These are phyloP conservation scores for Siderastrea radians DNA, from an alignment of 92 coral and sea anemone genomes.

Conservation along the genomic window DNA sequence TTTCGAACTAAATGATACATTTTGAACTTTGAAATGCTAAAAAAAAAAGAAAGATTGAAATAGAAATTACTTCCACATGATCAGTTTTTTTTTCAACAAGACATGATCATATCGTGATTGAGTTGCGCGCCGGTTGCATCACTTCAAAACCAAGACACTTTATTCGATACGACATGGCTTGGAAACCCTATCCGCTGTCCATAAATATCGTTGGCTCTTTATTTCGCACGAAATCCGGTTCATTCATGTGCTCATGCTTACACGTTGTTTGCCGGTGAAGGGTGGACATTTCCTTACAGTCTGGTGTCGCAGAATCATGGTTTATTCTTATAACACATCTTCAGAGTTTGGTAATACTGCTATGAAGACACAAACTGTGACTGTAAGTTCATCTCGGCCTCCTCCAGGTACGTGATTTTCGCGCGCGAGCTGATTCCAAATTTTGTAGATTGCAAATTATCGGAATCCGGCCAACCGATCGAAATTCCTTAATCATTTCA, in stretches of 20 bases:
- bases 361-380: constrained; percentile 81
- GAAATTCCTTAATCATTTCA: not conserved
- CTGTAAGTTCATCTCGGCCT: constrained; percentile 75
- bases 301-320: constrained; percentile 45
- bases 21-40: too few relatives aligned
- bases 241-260: constrained; percentile 17
- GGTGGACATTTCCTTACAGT: constrained; percentile 4
- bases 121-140: not conserved
- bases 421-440: not conserved
- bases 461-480: too few relatives aligned
- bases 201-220: not conserved
- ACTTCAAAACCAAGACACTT: not conserved
- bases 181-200: not conserved
- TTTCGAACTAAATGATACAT: too few relatives aligned
- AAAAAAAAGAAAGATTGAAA: too few relatives aligned
- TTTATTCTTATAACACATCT: constrained; percentile 14
- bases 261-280: constrained; percentile 25
- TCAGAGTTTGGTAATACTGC: constrained; percentile 27
- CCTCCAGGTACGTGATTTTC: constrained; percentile 86
- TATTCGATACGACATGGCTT: not conserved
- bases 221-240: not conserved
- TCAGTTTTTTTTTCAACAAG: too few relatives aligned
- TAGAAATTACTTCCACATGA: not conserved
- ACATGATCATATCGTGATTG: too few relatives aligned
- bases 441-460: not conserved